A percentile compares a stretch with the other conserved stretches of the same genome.
phyloP scores from a whole-genome alignment of 35 echinoderm and acorn worm genomes.

The Patiria miniata region DNA sequence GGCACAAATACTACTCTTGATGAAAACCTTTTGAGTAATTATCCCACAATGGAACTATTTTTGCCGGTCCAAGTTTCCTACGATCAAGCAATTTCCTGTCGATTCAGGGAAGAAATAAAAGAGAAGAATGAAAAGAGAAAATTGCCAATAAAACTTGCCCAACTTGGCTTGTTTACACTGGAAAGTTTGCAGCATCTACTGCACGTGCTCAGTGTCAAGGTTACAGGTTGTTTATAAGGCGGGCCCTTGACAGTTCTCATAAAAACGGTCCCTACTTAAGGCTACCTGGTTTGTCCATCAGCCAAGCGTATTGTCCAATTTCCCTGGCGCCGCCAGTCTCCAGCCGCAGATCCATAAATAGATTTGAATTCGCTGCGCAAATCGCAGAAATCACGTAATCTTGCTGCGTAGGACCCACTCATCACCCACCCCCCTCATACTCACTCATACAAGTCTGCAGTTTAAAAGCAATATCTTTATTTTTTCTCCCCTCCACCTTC shows the following conservation, averaged over 20 bases:
- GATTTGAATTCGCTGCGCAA: background rate
- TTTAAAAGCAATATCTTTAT: background rate
- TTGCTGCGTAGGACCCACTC: background rate
- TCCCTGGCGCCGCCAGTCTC: slow-evolving; percentile 8
- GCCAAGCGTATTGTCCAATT: slow-evolving; percentile 30
- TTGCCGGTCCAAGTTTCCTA: no score
- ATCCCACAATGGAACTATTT: no score
- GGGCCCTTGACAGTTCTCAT: background rate
- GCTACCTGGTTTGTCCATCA: slow-evolving; percentile 16
- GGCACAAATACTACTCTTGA: no score
- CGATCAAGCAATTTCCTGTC: no score
- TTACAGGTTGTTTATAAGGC: background rate
- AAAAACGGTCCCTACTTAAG: background rate
- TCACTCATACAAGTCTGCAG: no score
- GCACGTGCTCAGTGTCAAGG: slow-evolving; percentile 4
- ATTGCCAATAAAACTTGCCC: no score
- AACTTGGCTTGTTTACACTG: background rate
- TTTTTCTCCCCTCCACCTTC: background rate
- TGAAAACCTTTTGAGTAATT: no score
- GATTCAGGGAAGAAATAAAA: no score
- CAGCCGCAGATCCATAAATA: slow-evolving; percentile 15
- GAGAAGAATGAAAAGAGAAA: no score
- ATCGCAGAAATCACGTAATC: slow-evolving; percentile 28
- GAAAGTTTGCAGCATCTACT: background rate
- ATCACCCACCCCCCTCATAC: no score